Conservation (phyloP, 1,140 invertebrate genomes). For the Cheumatopsyche charites region DNA sequence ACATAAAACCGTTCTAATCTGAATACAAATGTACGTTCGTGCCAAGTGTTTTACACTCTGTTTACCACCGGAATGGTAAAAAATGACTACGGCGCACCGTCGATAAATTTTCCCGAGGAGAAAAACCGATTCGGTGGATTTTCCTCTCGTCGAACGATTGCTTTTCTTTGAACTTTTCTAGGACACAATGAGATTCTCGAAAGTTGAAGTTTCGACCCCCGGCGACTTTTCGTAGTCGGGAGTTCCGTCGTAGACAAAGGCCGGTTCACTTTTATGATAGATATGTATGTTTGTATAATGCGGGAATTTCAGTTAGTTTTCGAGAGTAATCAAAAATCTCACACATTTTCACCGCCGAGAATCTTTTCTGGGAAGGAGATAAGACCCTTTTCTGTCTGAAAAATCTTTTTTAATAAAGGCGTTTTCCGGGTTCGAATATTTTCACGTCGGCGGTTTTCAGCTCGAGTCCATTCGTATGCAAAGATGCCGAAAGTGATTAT, state of each 20-base stretch:
- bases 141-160: slow-evolving; percentile 21
- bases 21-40: slow-evolving; percentile 17
- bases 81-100: slow-evolving; percentile 20
- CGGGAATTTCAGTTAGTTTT: slow-evolving; percentile 19
- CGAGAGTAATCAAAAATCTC: slow-evolving; percentile 14
- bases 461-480: no score
- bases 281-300: no score
- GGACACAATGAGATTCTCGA: slow-evolving; percentile 26
- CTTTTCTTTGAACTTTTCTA: slow-evolving; percentile 23
- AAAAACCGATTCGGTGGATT: slow-evolving; percentile 10
- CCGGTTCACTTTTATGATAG: background rate
- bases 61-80: slow-evolving; percentile 20
- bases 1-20: no score
- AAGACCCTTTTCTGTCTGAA: no score
- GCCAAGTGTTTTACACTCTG: slow-evolving; percentile 23
- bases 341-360: background rate
- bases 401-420: no score
- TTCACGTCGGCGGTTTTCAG: no score
- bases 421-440: no score
- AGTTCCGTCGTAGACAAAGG: slow-evolving; percentile 9
- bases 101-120: slow-evolving; percentile 11
- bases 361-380: no score
- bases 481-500: no score
- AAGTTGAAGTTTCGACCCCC: slow-evolving; percentile 15
- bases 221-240: background rate